Base-by-base conservation (phyloP, 2,797 vertebrate genomes). In the Gallinago stenura region DNA sequence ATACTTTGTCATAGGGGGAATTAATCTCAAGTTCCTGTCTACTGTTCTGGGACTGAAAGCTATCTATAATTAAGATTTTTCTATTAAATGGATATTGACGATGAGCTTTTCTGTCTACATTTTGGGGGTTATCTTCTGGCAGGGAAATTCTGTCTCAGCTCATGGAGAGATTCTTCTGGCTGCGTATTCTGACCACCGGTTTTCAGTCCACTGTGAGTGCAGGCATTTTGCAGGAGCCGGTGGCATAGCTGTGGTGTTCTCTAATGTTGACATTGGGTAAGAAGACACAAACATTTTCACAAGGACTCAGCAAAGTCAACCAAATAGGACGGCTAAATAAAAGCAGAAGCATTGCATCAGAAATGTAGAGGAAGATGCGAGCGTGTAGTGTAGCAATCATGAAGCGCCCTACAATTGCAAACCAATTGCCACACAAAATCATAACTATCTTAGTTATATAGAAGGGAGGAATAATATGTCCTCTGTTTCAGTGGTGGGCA, bases 51-150 rank as follows among this genome's bases (percentile, higher is more conserved):
- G 96, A 97, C 93, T 86, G 71, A 95, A 97, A 97, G 76, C 95
- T 96, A 95, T 87, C 93, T 97, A 95, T 97, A 97, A 96, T 97
- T 97, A 97, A 97, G 90, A 93, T 95, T 96, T 97, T 97, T 95
- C 86, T 95, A 94, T 95, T 97, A 95, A 95, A 91, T 83, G 81
- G 93, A 31, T 95, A 95, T 96, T 90, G 86, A 89, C 3, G 1
- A 83, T 73, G 83, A 90, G 75, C 48, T 92, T 86, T 88, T 54
- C 64, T 0, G 0, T 68, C 81, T 93, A 15, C 61, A 25, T 73
- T 92, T 93, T 95, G 41, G 84, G 83, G 93, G 64, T 92, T 95
- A 33, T 94, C 81, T 94, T 81, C 54, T 72, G 75, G 30, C 76
- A 75, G 39, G 68, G 13, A 93, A 92, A 72, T 31, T 83, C 46